phyloP scores from a whole-genome alignment of 2,113 vertebrate genomes.

The Centropus unirufus region DNA sequence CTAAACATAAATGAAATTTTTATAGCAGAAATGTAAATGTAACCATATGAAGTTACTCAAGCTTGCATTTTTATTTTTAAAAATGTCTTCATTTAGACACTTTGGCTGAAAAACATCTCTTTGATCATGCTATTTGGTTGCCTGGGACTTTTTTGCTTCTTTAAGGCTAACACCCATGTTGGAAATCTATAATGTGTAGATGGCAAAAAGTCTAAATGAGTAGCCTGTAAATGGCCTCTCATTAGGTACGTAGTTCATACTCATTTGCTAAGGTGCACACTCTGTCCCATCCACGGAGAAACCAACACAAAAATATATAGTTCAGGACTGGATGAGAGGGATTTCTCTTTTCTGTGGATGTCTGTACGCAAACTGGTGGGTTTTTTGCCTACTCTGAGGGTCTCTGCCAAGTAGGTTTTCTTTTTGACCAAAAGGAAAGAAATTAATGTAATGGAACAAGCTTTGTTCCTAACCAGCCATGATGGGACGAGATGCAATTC shows the following conservation, averaged over 20 bases:
- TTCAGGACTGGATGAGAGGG: background rate
- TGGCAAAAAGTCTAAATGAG: background rate
- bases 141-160: background rate
- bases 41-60: background rate
- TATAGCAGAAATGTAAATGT: background rate
- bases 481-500: background rate
- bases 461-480: background rate
- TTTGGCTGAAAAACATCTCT: background rate
- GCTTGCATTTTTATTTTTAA: background rate
- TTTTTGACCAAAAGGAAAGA: background rate
- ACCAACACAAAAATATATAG: background rate
- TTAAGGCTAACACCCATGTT: background rate
- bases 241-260: background rate
- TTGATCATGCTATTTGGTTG: background rate
- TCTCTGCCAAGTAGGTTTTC: background rate
- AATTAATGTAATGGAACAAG: background rate
- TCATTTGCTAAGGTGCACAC: background rate
- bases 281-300: background rate
- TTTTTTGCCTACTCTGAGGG: background rate
- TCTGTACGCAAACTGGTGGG: fast-evolving
- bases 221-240: background rate
- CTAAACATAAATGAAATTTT: background rate
- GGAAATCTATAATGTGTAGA: background rate
- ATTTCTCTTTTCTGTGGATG: background rate
- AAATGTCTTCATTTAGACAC: background rate